phyloP scores from a whole-genome alignment of 2,797 vertebrate species.

The Heteromormyrus szaboi region DNA sequence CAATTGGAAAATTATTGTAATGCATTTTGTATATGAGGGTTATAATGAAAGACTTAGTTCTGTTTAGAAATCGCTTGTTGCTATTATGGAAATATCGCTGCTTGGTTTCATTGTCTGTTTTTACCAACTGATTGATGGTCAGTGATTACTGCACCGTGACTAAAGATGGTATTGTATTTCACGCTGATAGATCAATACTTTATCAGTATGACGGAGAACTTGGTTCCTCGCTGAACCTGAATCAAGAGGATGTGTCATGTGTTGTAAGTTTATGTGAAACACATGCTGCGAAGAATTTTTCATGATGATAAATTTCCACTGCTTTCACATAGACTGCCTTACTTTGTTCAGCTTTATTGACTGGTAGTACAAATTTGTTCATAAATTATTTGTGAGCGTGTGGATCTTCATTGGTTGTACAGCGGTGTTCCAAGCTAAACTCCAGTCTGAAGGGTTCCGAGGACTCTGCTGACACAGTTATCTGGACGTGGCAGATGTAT shows the following conservation, averaged over 20 bases:
- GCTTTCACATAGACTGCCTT: not conserved
- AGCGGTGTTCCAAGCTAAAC: slow-evolving; percentile 42
- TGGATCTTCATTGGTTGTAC: slow-evolving; percentile 50
- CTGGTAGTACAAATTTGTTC: slow-evolving; percentile 45
- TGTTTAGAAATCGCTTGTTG: not conserved
- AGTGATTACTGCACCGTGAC: not conserved
- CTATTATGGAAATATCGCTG: slow-evolving; percentile 1
- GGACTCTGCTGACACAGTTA: not conserved
- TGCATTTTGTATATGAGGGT: not conserved
- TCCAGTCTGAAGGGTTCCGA: not conserved
- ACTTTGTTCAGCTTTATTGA: not conserved
- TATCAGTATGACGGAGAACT: not conserved
- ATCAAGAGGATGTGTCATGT: not conserved
- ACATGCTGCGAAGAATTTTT: not conserved
- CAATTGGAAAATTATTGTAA: not conserved
- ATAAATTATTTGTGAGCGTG: slow-evolving; percentile 46
- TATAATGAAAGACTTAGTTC: not conserved
- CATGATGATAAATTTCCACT: not conserved
- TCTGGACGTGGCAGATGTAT: not conserved
- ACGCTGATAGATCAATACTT: not conserved
- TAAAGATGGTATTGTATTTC: not conserved
- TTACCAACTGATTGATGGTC: not conserved
- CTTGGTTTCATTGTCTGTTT: not conserved
- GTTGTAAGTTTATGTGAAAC: not conserved
- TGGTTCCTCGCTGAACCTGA: not conserved